Evolutionary conservation across 2,113 vertebrate genomes (phyloP).

Genomic region (Leucoraja erinaceus): DNA sequence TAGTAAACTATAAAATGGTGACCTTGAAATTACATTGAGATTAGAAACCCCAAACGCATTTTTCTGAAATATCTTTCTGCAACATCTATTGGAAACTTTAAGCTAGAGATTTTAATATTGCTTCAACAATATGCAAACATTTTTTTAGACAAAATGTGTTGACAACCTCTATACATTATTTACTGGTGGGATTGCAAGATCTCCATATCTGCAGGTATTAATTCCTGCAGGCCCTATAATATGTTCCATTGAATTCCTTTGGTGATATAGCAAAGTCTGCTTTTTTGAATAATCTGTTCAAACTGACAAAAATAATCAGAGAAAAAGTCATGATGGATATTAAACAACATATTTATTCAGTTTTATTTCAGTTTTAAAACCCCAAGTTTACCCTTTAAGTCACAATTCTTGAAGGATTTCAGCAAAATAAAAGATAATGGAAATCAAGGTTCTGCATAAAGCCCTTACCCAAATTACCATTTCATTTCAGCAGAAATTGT

Average conservation of each 20-base stretch:
- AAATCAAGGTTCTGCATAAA: neutral
- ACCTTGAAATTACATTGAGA: slow-evolving; percentile 21
- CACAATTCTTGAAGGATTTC: neutral
- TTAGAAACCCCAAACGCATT: neutral
- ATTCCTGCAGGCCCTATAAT: neutral
- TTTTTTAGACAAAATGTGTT: neutral
- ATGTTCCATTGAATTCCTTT: neutral
- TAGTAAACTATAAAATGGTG: neutral
- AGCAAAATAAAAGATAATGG: neutral
- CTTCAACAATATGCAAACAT: neutral
- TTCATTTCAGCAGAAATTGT: neutral
- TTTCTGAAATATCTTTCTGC: neutral
- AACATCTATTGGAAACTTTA: neutral
- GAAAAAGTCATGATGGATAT: neutral
- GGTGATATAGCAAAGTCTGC: no score
- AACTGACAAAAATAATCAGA: neutral
- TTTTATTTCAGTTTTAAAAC: neutral
- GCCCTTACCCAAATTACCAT: neutral
- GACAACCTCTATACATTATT: neutral
- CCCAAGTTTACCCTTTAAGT: neutral
- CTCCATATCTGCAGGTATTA: neutral
- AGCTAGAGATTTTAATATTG: neutral
- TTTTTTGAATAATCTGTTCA: neutral
- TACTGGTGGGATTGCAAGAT: neutral
- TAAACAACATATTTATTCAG: neutral